A percentile compares a stretch with the other conserved stretches of the same genome.
Evolutionary conservation across 2,113 vertebrate species (phyloP).

Genomic region (Stomatorhinus ivindoensis): DNA sequence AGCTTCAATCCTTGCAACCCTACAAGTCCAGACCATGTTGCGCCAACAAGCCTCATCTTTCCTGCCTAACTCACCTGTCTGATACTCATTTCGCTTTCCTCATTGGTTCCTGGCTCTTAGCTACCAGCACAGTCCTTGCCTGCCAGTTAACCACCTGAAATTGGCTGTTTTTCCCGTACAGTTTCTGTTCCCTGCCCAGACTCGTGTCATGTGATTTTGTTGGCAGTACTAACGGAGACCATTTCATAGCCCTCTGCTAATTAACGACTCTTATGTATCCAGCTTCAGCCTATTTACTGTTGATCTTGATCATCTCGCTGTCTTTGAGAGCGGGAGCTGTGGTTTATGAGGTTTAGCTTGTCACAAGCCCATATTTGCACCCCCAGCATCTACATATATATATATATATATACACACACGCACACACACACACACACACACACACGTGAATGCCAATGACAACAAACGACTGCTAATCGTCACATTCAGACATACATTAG

Average conservation of each 20-base stretch:
- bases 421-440: too few species aligned
- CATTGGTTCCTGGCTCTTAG: not conserved
- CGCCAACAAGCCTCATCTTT: not conserved
- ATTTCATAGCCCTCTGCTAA: not conserved
- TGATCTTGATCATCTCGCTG: not conserved
- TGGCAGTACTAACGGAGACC: not conserved
- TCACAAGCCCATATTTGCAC: constrained; percentile 10
- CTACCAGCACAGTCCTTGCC: not conserved
- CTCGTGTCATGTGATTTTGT: not conserved
- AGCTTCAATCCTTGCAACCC: not conserved
- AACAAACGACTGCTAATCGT: not conserved
- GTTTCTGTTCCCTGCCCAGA: not conserved
- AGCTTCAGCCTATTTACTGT: not conserved
- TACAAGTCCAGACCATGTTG: not conserved
- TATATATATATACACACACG: too few species aligned
- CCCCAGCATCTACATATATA: not conserved
- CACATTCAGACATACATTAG: not conserved
- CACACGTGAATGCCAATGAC: not conserved
- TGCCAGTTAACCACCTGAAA: not conserved
- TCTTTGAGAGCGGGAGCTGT: not conserved
- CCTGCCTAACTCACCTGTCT: not conserved
- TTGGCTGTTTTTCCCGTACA: not conserved
- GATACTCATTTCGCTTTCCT: not conserved
- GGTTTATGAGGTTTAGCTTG: not conserved
- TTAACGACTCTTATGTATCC: not conserved